Conservation (phyloP, 2,113 vertebrate species). For the Macquaria australasica region DNA sequence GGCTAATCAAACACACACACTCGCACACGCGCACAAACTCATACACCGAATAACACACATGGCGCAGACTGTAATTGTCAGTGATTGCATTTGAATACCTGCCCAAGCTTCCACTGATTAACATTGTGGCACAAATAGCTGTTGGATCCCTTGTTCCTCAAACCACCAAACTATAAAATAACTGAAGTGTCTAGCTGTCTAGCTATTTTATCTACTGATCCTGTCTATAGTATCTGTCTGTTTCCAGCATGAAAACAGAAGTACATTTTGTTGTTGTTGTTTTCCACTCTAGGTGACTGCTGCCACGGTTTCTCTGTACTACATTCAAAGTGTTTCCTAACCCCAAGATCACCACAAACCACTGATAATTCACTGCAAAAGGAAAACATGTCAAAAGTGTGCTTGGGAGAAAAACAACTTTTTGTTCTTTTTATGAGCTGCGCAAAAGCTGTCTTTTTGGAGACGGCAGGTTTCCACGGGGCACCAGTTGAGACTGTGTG, state of each 20-base stretch:
- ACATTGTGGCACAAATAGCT: slow-evolving; percentile 39
- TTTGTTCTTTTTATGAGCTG: slow-evolving; percentile 10
- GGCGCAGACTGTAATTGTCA: slow-evolving; percentile 39
- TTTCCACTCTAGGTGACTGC: slow-evolving; percentile 16
- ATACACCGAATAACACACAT: slow-evolving; percentile 18
- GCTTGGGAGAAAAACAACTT: slow-evolving; percentile 40
- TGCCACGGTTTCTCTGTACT: slow-evolving; percentile 26
- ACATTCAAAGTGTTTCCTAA: slow-evolving; percentile 44
- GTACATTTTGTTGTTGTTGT: slow-evolving; percentile 13
- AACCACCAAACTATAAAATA: slow-evolving; percentile 22
- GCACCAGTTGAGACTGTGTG: not conserved
- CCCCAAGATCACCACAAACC: slow-evolving; percentile 31
- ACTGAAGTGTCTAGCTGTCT: not conserved
- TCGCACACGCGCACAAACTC: not conserved
- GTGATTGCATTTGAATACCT: slow-evolving; percentile 64
- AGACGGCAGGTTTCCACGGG: slow-evolving; percentile 8
- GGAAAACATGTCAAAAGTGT: slow-evolving; percentile 27
- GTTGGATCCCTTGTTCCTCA: slow-evolving; percentile 27
- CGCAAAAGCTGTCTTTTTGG: slow-evolving; percentile 1
- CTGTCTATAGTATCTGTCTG: not conserved
- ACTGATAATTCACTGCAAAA: slow-evolving; percentile 19
- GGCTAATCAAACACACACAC: slow-evolving; percentile 45
- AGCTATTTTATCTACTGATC: slow-evolving; percentile 5
- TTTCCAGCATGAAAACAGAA: not conserved
- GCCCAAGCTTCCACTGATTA: slow-evolving; percentile 55